A percentile compares a stretch with the other conserved stretches of the same genome.
These are phyloP conservation scores for Patella caerulea DNA, from an alignment of 2,888 invertebrate species.

Conservation along the genomic window DNA sequence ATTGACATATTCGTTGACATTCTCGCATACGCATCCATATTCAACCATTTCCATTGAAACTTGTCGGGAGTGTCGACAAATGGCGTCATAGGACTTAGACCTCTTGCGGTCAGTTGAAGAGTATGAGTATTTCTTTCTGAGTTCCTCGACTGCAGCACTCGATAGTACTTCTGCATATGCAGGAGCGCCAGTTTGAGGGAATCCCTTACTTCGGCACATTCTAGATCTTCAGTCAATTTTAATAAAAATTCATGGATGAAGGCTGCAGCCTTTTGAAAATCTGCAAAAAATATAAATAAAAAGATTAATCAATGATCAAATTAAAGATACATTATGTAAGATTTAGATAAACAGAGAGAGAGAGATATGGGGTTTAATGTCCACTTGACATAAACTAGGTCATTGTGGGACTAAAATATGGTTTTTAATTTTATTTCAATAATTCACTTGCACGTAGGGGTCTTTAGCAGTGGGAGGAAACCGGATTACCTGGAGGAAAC, in stretches of 20 bases:
- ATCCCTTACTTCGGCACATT: constrained; percentile 70
- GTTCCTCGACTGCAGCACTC: constrained; percentile 55
- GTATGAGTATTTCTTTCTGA: constrained; percentile 59
- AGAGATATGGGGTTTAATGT: too few species aligned
- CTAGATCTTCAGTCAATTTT: constrained; percentile 67
- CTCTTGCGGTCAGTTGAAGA: constrained; percentile 63
- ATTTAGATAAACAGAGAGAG: too few species aligned
- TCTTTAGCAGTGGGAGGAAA: too few species aligned
- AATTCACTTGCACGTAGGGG: too few species aligned
- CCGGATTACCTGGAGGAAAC: too few species aligned
- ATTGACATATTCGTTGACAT: constrained; percentile 49
- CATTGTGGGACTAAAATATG: too few species aligned
- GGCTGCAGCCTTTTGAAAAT: constrained; percentile 71
- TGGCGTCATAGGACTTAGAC: constrained; percentile 70
- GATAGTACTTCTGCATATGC: constrained; percentile 71
- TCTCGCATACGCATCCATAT: constrained; percentile 59
- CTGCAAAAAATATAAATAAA: constrained; percentile 45
- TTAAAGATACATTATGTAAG: too few species aligned
- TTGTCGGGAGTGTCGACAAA: constrained; percentile 69
- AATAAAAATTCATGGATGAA: constrained; percentile 69
- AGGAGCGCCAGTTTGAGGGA: constrained; percentile 68
- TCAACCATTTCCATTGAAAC: constrained; percentile 68
- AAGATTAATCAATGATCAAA: too few species aligned
- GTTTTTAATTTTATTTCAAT: too few species aligned
- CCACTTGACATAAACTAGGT: too few species aligned